Percentiles rank a stretch among this genome's conserved stretches.
Conservation (phyloP, 2,113 vertebrate species). For the Centropus bengalensis region DNA sequence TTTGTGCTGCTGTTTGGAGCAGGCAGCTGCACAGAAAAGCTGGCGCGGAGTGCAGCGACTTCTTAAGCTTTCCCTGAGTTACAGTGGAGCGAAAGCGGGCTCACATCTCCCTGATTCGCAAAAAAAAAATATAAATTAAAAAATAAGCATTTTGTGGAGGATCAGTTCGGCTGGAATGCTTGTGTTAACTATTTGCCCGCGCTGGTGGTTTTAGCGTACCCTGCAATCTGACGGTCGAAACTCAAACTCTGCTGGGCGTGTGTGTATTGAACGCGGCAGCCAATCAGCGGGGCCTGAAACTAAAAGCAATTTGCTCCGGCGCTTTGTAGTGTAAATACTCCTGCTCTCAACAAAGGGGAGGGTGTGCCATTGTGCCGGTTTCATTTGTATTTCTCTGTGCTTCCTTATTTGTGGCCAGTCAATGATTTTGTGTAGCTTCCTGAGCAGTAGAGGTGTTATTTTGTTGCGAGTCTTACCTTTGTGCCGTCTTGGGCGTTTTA, state of each 20-base stretch:
- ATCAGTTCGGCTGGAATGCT: neutral
- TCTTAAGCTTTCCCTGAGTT: neutral
- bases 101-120: neutral
- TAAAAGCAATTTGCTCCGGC: slow-evolving; percentile 12
- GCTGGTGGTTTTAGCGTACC: neutral
- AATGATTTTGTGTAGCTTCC: neutral
- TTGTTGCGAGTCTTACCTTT: neutral
- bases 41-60: neutral
- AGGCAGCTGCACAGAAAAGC: neutral
- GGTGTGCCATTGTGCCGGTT: slow-evolving; percentile 39
- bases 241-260: neutral
- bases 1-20: neutral
- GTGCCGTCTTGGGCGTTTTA: neutral
- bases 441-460: neutral
- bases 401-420: slow-evolving; percentile 11
- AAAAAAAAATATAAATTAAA: neutral
- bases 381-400: slow-evolving; percentile 3
- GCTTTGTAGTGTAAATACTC: slow-evolving; percentile 64
- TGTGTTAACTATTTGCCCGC: neutral
- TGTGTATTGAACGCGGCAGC: neutral
- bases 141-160: neutral
- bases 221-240: slow-evolving; percentile 28
- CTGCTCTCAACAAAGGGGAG: slow-evolving; percentile 56
- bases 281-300: slow-evolving; percentile 49
- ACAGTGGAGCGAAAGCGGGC: neutral